These are phyloP conservation scores for Phortica variegata DNA, from an alignment of 1,140 invertebrate genomes.

Conservation along the genomic window DNA sequence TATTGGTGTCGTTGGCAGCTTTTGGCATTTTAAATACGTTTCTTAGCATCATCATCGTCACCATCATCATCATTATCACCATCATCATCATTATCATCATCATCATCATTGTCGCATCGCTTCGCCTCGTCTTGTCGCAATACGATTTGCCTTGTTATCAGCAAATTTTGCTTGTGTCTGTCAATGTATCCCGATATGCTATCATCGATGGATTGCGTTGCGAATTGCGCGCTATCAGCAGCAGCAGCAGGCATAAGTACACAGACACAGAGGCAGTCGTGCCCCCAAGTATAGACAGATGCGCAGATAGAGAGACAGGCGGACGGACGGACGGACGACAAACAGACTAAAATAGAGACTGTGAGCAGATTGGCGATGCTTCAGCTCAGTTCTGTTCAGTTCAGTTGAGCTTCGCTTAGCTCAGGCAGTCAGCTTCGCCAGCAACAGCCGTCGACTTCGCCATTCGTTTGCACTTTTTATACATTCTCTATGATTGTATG, in stretches of 20 bases:
- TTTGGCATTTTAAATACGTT: constrained; percentile 53
- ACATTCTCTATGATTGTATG: neutral
- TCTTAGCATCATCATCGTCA: constrained; percentile 1
- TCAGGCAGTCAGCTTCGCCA: neutral
- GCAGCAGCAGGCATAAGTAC: no score
- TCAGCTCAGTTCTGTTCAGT: no score
- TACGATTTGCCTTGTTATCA: no score
- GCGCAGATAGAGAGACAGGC: no score
- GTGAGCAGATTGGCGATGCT: no score
- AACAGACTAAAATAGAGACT: no score
- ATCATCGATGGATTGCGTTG: constrained; percentile 9
- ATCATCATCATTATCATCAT: neutral
- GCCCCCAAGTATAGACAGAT: no score
- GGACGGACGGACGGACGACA: no score
- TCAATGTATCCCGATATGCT: constrained; percentile 35
- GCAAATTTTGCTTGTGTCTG: constrained; percentile 38
- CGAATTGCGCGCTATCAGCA: no score
- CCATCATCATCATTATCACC: constrained; percentile 2
- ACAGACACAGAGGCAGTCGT: no score
- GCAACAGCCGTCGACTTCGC: neutral
- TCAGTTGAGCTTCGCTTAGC: constrained; percentile 26
- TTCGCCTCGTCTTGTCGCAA: constrained; percentile 14
- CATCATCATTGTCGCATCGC: constrained; percentile 32
- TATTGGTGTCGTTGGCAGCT: constrained; percentile 16
- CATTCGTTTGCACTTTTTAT: neutral